Conservation (phyloP, 2,888 invertebrate species). For the Tetragonula carbonaria region DNA sequence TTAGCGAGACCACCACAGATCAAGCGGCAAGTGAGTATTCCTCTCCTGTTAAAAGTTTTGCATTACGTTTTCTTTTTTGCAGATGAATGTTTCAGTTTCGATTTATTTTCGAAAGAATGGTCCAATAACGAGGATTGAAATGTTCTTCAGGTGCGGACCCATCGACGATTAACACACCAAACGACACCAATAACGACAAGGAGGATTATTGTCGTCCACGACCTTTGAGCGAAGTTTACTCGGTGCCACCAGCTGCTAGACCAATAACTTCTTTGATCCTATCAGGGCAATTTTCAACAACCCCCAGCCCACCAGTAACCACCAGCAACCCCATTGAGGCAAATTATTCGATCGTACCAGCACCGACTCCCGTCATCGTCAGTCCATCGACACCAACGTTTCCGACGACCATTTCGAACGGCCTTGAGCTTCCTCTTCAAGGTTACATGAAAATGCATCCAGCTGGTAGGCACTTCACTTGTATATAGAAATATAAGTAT, state of each 20-base stretch:
- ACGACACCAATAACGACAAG: constrained; percentile 72
- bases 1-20: constrained; percentile 85
- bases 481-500: not conserved
- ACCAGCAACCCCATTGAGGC: constrained; percentile 69
- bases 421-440: constrained; percentile 78
- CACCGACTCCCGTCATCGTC: constrained; percentile 74
- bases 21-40: constrained; percentile 61
- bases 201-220: constrained; percentile 84
- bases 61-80: not conserved
- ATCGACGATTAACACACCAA: constrained; percentile 40
- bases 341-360: constrained; percentile 78
- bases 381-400: constrained; percentile 58
- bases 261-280: constrained; percentile 75
- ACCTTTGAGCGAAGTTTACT: constrained; percentile 84
- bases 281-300: constrained; percentile 70
- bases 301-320: constrained; percentile 50
- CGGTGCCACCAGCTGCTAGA: constrained; percentile 85
- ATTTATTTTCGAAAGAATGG: not conserved
- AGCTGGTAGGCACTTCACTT: constrained; percentile 76
- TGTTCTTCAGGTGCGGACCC: constrained; percentile 43
- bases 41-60: not conserved
- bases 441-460: constrained; percentile 85
- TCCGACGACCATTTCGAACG: constrained; percentile 62
- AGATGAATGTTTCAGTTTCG: not conserved
- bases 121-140: not conserved